A percentile compares a stretch with the other conserved stretches of the same genome.
Conservation (phyloP, 2,888 invertebrate species). For the Steinernema carpocapsae region DNA sequence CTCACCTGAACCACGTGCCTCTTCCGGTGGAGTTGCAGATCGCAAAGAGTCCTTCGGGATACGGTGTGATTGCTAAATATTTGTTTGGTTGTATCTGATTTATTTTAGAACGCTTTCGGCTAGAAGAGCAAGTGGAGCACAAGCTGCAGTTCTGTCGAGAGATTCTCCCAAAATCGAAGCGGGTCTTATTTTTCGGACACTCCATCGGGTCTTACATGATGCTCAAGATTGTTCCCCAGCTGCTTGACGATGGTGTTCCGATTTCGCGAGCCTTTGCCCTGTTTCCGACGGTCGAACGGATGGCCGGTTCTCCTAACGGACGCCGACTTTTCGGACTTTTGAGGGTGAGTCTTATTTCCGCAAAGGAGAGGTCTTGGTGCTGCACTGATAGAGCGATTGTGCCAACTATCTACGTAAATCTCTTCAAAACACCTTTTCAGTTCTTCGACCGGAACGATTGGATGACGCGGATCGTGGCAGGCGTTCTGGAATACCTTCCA, state of each 20-base stretch:
- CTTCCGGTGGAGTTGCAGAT: slow-evolving; percentile 51
- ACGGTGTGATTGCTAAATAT: not conserved
- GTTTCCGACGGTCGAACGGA: slow-evolving; percentile 63
- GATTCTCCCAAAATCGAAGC: slow-evolving; percentile 49
- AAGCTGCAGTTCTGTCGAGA: slow-evolving; percentile 58
- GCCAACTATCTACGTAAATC: not conserved
- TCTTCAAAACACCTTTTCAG: slow-evolving; percentile 36
- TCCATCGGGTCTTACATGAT: slow-evolving; percentile 63
- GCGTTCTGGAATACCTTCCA: slow-evolving; percentile 56
- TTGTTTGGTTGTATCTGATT: not conserved
- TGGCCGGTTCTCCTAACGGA: slow-evolving; percentile 62
- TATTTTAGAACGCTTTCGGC: slow-evolving; percentile 55
- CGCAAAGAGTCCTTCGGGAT: not conserved
- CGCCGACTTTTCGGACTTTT: slow-evolving; percentile 50
- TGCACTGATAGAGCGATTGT: no score
- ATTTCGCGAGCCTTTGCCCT: slow-evolving; percentile 54
- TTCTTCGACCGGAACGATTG: slow-evolving; percentile 50
- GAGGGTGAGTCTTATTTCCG: slow-evolving; percentile 43
- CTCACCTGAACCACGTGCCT: slow-evolving; percentile 62
- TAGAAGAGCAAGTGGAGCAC: slow-evolving; percentile 60
- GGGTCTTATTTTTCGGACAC: slow-evolving; percentile 58
- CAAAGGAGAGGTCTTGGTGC: not conserved
- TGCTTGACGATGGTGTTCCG: slow-evolving; percentile 41
- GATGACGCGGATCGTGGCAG: slow-evolving; percentile 50
- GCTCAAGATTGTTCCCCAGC: slow-evolving; percentile 42